Evolutionary conservation across 2,888 invertebrate genomes (phyloP), one percentile per base, ranked within the genome.

Genomic region (Ramazzottius varieornatus): DNA sequence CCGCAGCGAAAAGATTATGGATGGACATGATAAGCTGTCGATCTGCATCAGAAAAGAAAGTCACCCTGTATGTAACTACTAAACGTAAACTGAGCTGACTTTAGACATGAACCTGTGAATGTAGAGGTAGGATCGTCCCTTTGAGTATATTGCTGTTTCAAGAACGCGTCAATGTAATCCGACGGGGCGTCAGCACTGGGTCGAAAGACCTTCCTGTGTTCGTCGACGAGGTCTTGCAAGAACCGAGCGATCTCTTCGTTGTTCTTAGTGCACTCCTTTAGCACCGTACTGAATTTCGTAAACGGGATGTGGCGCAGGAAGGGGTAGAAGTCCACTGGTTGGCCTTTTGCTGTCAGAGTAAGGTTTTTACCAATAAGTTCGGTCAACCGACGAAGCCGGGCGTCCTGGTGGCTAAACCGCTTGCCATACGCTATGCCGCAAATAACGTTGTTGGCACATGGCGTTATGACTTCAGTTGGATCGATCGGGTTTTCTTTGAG

Each of bases 1-100:
- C 69, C 1, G 68, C 68, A 24, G 32, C 33, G 34, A 67, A 69
- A 20, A 69, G n/a, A 32, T 68, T 33, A 1, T 29, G 63, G 24
- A 67, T 46, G 8, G 63, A 32, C 32, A 33, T 33, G 20, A 33
- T 29, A 46, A 68, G 32, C 33, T 69, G 65, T 29, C 46, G 63
- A 33, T 33, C 68, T 66, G 67, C 2, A 68, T 13, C 40, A 8
- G 40, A 40, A 40, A 13, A 40, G 20, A 13, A 13, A 40, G 20
- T 13, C 40, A 8, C 8, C 40, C 8, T 40, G 20, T 20, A 40
- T 40, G 20, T 40, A 40, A 40, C 20, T 20, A 20, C 20, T 20
- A 40, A 13, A 8, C 40, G 40, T 40, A 40, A 20, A 40, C 40
- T 13, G 40, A 40, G 20, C 8, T 20, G 64, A 64, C 29, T 4